Evolutionary conservation across 2,797 vertebrate genomes (phyloP).

Genomic region (Lagorchestes hirsutus): DNA sequence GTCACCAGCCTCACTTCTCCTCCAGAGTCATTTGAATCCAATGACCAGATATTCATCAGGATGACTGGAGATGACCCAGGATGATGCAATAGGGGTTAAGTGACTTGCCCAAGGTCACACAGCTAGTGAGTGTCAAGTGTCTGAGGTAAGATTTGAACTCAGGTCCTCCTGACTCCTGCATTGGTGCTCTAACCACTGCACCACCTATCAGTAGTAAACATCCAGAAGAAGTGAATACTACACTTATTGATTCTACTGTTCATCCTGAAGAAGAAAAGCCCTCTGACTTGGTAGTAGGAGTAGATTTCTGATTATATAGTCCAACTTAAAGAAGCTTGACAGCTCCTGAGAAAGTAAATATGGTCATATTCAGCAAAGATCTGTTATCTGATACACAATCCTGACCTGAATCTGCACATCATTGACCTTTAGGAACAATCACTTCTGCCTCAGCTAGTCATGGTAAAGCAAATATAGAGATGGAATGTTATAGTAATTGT

Average conservation of each 20-base stretch:
- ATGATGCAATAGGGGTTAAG: too few relatives aligned
- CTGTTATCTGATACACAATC: background rate
- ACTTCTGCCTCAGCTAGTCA: background rate
- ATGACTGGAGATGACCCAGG: too few relatives aligned
- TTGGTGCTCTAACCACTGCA: too few relatives aligned
- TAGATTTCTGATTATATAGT: background rate
- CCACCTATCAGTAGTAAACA: too few relatives aligned
- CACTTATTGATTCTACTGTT: background rate
- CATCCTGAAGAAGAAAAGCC: background rate
- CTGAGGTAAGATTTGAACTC: too few relatives aligned
- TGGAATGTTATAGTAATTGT: background rate
- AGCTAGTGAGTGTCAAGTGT: too few relatives aligned
- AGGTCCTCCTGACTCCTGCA: too few relatives aligned
- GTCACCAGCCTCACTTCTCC: too few relatives aligned
- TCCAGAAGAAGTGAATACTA: background rate
- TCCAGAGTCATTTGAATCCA: too few relatives aligned
- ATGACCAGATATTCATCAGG: too few relatives aligned
- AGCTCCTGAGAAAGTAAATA: background rate
- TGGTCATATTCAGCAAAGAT: background rate
- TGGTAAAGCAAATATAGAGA: background rate
- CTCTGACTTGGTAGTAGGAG: background rate
- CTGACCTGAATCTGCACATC: background rate
- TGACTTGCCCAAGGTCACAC: too few relatives aligned
- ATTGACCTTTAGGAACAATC: background rate
- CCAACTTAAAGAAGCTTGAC: background rate